phyloP scores from a whole-genome alignment of 2,113 vertebrate genomes.

The Phalacrocorax brasilianus region DNA sequence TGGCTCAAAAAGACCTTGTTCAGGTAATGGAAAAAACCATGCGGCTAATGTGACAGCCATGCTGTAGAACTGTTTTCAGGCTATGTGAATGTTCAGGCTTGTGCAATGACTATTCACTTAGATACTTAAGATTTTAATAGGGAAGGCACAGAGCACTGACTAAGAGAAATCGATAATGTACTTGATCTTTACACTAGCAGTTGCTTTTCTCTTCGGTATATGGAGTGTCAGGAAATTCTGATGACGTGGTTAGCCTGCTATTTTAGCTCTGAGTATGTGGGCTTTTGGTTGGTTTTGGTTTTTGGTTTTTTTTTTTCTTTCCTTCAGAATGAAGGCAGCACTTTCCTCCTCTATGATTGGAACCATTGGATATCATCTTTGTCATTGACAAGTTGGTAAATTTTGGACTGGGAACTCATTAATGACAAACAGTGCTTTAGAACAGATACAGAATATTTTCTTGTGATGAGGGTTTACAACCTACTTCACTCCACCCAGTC shows the following conservation, averaged over 20 bases:
- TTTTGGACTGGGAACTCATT: not conserved
- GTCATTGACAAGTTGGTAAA: not conserved
- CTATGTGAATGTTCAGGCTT: not conserved
- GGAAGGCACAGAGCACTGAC: not conserved
- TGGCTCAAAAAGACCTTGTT: slow-evolving; percentile 85
- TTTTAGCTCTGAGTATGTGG: not conserved
- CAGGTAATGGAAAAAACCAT: slow-evolving; percentile 75
- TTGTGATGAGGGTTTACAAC: not conserved
- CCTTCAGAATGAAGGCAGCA: not conserved
- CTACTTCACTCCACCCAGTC: not conserved
- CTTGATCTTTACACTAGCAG: not conserved
- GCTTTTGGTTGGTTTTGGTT: not conserved
- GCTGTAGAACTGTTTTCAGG: not conserved
- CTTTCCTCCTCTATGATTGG: not conserved
- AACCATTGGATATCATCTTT: not conserved
- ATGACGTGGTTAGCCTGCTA: not conserved
- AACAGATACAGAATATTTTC: not conserved
- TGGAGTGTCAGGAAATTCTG: not conserved
- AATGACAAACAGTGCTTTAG: not conserved
- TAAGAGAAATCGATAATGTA: not conserved
- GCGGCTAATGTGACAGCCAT: not conserved
- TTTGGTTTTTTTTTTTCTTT: not conserved
- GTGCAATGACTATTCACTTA: not conserved
- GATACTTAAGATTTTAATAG: not conserved
- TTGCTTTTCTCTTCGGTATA: not conserved